A percentile compares a stretch with the other conserved stretches of the same genome.
Conservation (phyloP, 1,140 invertebrate species). For the Dufourea novaeangliae region DNA sequence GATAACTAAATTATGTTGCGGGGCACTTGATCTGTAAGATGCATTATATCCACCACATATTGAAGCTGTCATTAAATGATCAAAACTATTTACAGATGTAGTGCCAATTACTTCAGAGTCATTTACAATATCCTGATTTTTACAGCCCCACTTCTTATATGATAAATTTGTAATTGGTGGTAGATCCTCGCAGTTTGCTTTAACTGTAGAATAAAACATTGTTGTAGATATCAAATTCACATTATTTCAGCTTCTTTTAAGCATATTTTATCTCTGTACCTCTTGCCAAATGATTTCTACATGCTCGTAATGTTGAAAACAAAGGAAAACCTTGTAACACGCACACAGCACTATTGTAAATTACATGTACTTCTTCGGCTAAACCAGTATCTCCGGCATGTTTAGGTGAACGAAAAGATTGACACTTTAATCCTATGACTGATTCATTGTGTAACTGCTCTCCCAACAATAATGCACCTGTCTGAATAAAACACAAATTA, state of each 20-base stretch:
- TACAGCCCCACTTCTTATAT: slow-evolving; percentile 93
- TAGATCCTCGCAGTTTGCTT: slow-evolving; percentile 86
- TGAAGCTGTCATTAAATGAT: slow-evolving; percentile 92
- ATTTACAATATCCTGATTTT: slow-evolving; percentile 88
- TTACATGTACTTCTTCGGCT: slow-evolving; percentile 92
- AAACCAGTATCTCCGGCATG: slow-evolving; percentile 83
- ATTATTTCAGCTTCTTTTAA: slow-evolving; percentile 4
- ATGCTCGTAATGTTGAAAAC: slow-evolving; percentile 90
- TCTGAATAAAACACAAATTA: slow-evolving; percentile 78
- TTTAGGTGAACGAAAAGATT: slow-evolving; percentile 86
- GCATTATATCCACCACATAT: slow-evolving; percentile 89
- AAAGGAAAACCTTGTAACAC: slow-evolving; percentile 92
- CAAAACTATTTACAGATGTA: slow-evolving; percentile 90
- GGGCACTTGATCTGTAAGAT: slow-evolving; percentile 87
- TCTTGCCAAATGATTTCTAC: slow-evolving; percentile 91
- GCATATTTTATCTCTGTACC: slow-evolving; percentile 79
- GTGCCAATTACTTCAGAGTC: slow-evolving; percentile 91
- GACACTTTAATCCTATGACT: slow-evolving; percentile 91
- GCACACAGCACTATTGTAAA: slow-evolving; percentile 89
- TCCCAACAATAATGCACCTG: slow-evolving; percentile 89
- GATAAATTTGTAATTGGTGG: slow-evolving; percentile 84
- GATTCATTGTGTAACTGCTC: slow-evolving; percentile 93
- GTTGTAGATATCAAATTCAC: neutral
- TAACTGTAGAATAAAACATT: slow-evolving; percentile 81
- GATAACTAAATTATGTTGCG: slow-evolving; percentile 89